Evolutionary conservation across 2,113 vertebrate genomes (phyloP).

Genomic region (Coreoperca whiteheadi): DNA sequence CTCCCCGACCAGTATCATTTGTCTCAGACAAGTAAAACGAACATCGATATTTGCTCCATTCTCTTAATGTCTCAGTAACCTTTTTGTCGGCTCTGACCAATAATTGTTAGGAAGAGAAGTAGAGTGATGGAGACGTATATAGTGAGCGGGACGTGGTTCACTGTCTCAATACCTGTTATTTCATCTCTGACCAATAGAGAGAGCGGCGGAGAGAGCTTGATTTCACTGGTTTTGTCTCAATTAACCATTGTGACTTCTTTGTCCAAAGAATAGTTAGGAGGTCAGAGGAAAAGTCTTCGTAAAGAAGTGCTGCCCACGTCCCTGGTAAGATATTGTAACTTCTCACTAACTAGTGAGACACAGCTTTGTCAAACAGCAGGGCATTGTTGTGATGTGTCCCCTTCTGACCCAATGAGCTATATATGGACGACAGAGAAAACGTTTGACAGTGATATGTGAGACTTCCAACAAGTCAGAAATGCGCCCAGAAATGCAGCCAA

Average conservation of each 20-base stretch:
- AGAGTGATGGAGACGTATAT: neutral
- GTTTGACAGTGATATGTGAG: slow-evolving; percentile 34
- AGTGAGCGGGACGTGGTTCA: neutral
- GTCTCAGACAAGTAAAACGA: slow-evolving; percentile 35
- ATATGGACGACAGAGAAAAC: slow-evolving; percentile 1
- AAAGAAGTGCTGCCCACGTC: neutral
- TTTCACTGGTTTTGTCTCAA: slow-evolving; percentile 19
- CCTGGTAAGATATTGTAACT: slow-evolving; percentile 1
- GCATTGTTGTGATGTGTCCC: slow-evolving; percentile 23
- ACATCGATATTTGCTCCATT: slow-evolving; percentile 20
- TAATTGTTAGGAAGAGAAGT: neutral
- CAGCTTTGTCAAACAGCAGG: slow-evolving; percentile 19
- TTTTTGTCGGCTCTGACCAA: slow-evolving; percentile 44
- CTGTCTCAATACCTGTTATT: neutral
- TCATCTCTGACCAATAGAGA: slow-evolving; percentile 7
- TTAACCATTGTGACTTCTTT: slow-evolving; percentile 7
- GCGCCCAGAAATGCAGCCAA: slow-evolving; percentile 7
- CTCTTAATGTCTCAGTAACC: slow-evolving; percentile 30
- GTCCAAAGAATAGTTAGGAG: neutral
- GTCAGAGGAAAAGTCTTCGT: neutral
- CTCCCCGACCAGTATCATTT: slow-evolving; percentile 10
- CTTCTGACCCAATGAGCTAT: slow-evolving; percentile 13
- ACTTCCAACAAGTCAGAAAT: slow-evolving; percentile 18
- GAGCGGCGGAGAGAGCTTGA: neutral
- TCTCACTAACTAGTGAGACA: slow-evolving; percentile 1